Evolutionary conservation across 2,888 invertebrate species (phyloP).

Genomic region (Cantharis rufa): DNA sequence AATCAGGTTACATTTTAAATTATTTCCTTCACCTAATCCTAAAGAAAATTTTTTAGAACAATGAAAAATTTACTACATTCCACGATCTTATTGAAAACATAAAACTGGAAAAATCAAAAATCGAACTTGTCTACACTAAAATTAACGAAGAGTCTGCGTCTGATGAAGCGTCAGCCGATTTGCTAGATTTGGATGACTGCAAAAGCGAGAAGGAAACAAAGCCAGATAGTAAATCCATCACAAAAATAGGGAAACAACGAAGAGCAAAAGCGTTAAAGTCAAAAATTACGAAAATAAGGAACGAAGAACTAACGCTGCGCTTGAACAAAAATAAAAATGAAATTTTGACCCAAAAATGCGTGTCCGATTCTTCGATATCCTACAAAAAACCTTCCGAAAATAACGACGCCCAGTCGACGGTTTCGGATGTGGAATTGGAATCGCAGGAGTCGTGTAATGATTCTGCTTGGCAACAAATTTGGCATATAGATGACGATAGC

Average conservation of each 20-base stretch:
- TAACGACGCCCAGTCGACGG: not conserved
- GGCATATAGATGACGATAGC: slow-evolving; percentile 8
- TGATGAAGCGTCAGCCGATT: not conserved
- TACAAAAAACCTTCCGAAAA: not conserved
- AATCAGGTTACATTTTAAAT: not conserved
- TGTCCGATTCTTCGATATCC: slow-evolving; percentile 9
- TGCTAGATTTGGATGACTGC: not conserved
- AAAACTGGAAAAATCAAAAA: not conserved
- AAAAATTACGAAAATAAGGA: slow-evolving; percentile 45
- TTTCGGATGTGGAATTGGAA: not conserved
- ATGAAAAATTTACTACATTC: not conserved
- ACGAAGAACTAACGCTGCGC: slow-evolving; percentile 40
- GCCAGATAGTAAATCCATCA: slow-evolving; percentile 19
- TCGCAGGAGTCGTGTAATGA: not conserved
- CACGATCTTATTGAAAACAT: not conserved
- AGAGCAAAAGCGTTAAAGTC: slow-evolving; percentile 44
- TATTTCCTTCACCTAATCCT: too few species aligned
- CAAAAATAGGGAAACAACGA: slow-evolving; percentile 42
- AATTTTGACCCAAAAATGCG: slow-evolving; percentile 11
- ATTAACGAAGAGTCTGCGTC: not conserved
- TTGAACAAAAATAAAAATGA: slow-evolving; percentile 31
- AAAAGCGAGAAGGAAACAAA: slow-evolving; percentile 7
- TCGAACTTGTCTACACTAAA: not conserved
- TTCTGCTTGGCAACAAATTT: slow-evolving; percentile 15
- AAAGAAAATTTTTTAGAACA: not conserved